Conservation (phyloP, 2,797 vertebrate species). For the Acipenser ruthenus region DNA sequence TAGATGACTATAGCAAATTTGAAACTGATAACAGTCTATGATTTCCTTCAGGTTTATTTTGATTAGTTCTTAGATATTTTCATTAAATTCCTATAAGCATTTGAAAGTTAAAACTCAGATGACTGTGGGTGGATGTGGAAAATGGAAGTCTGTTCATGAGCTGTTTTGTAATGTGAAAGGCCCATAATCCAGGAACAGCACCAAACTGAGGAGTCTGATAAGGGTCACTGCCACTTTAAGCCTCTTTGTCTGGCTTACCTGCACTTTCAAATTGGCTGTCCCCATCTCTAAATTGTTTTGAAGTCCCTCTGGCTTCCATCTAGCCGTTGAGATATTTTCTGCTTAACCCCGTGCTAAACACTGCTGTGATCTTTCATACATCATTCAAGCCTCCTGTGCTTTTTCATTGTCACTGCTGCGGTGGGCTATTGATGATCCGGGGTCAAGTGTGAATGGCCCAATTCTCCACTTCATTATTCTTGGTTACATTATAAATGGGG, state of each 20-base stretch:
- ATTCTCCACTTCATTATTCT: slow-evolving; percentile 18
- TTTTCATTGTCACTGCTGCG: not conserved
- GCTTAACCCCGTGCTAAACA: not conserved
- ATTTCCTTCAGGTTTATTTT: no score
- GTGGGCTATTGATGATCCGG: slow-evolving; percentile 16
- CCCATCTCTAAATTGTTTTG: slow-evolving; percentile 9
- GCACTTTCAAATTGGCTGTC: slow-evolving; percentile 7
- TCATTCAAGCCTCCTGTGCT: not conserved
- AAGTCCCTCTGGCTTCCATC: slow-evolving; percentile 5
- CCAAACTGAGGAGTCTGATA: not conserved
- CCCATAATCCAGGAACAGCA: not conserved
- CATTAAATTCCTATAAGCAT: no score
- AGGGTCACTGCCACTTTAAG: slow-evolving; percentile 4
- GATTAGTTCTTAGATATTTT: no score
- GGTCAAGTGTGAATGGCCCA: not conserved
- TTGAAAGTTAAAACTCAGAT: not conserved
- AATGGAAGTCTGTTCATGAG: not conserved
- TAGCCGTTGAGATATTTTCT: slow-evolving; percentile 11
- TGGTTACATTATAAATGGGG: slow-evolving; percentile 14
- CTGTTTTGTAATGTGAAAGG: not conserved
- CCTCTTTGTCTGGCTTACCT: slow-evolving; percentile 5
- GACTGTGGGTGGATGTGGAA: not conserved
- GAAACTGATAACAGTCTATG: no score
- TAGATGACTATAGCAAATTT: no score
- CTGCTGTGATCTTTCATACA: slow-evolving; percentile 9